Conservation (phyloP, 2,113 vertebrate species). For the Sylvia atricapilla region DNA sequence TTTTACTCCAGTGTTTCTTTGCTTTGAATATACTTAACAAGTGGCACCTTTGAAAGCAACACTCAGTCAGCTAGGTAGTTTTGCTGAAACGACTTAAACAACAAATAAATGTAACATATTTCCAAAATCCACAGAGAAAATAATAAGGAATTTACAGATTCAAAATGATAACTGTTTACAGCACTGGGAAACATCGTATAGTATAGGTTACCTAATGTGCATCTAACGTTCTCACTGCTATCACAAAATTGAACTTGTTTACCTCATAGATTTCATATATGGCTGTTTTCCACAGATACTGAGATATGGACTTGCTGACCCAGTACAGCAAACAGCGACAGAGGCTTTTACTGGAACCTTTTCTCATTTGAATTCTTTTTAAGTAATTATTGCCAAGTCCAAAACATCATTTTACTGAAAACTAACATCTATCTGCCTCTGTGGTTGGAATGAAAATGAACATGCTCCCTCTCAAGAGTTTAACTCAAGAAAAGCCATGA, state of each 20-base stretch:
- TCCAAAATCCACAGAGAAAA: background rate
- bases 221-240: background rate
- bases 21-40: constrained; percentile 28
- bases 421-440: background rate
- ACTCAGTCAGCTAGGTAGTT: constrained; percentile 46
- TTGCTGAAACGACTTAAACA: constrained; percentile 54
- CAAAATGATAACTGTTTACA: background rate
- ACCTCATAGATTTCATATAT: background rate
- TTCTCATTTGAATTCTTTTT: background rate
- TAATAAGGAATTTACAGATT: background rate
- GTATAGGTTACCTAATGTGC: background rate
- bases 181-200: background rate
- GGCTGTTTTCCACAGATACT: constrained; percentile 59
- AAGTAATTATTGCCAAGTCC: background rate
- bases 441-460: constrained; percentile 46
- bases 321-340: background rate
- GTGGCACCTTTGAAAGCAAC: constrained; percentile 63
- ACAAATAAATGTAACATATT: constrained; percentile 1
- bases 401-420: constrained; percentile 1
- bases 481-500: background rate
- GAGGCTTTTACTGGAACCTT: background rate
- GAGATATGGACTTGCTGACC: background rate
- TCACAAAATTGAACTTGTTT: background rate
- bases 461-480: constrained; percentile 55
- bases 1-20: constrained; percentile 63